Base-by-base conservation (phyloP, 2,888 invertebrate genomes). In the Limnephilus rhombicus region DNA sequence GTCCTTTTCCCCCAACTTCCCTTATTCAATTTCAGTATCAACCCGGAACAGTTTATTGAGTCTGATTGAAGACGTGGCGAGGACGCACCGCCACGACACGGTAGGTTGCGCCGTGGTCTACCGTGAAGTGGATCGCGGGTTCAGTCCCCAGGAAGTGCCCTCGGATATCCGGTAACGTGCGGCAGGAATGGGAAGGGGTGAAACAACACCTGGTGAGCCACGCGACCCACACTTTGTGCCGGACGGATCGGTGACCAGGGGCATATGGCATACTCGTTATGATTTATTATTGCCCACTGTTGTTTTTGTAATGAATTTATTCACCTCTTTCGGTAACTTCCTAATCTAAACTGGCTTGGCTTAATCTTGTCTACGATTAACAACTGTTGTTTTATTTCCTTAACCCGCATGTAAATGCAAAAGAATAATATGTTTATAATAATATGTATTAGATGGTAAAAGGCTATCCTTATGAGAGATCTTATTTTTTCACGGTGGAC, bases 151-250 rank as follows among this genome's bases (percentile, higher is more conserved):
- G 88, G 88, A 80, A 80, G 80, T 89, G 88, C 88, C 88, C 88
- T 89, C 88, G 88, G 88, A 89, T 89, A 80, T 89, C 88, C 88
- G 91, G 82, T 68, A 89, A 18, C 37, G 82, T 18, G 87, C 34
- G 29, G 83, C 31, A 34, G 89, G 68, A 34, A 37, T 15, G 92
- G 90, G 86, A 15, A 68, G 88, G 80, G 86, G 86, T 18, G 80
- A 29, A 49, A 9, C 80, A 49, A 86, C 92, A 92, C 92, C 92
- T 92, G 92, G 92, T 41, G 92, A 89, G 92, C 81, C 92, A 92
- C 92, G 92, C 88, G 92, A 89, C 92, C 85, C 91, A 83, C 89
- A 37, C 88, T 80, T 45, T 86, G 86, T n/a, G 80, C n/a, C 9
- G 11, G 31, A 37, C 88, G 88, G 80, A 34, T 37, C 80, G 18